Evolutionary conservation across 2,797 vertebrate species (phyloP).

Genomic region (Acipenser ruthenus): DNA sequence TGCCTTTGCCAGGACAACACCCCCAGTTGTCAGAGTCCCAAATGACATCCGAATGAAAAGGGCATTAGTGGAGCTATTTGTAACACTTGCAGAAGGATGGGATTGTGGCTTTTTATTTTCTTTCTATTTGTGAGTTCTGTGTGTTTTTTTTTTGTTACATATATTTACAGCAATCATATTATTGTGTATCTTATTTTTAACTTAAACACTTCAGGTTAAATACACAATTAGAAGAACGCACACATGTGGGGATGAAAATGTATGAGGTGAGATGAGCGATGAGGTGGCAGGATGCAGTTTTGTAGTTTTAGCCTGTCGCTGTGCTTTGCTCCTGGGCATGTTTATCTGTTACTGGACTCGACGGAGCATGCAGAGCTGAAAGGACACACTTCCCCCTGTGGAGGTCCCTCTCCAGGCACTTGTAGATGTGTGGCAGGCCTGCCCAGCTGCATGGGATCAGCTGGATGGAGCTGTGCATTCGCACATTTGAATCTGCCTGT

Average conservation of each 20-base stretch:
- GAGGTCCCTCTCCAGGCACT: constrained; percentile 37
- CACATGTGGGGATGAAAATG: no score
- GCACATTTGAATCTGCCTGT: constrained; percentile 35
- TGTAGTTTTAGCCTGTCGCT: constrained; percentile 65
- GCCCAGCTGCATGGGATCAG: constrained; percentile 65
- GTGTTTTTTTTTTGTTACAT: no score
- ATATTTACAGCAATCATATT: no score
- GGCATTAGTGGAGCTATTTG: no score
- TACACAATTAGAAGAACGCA: no score
- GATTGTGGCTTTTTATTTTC: no score
- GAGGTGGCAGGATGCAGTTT: constrained; percentile 40
- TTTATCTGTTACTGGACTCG: constrained; percentile 75
- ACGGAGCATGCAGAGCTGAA: constrained; percentile 72
- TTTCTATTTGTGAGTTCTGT: no score
- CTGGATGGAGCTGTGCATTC: constrained; percentile 46
- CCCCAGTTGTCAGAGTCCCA: no score
- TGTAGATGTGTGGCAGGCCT: constrained; percentile 43
- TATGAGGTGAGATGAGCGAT: constrained; percentile 23
- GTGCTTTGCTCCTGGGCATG: constrained; percentile 69
- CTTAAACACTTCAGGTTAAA: no score
- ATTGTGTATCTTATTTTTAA: no score
- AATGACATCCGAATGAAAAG: no score
- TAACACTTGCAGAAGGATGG: no score
- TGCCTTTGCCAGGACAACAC: background rate
- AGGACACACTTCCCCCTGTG: constrained; percentile 57